Evolutionary conservation across 2,797 vertebrate genomes (phyloP).

Genomic region (Anniella stebbinsi): DNA sequence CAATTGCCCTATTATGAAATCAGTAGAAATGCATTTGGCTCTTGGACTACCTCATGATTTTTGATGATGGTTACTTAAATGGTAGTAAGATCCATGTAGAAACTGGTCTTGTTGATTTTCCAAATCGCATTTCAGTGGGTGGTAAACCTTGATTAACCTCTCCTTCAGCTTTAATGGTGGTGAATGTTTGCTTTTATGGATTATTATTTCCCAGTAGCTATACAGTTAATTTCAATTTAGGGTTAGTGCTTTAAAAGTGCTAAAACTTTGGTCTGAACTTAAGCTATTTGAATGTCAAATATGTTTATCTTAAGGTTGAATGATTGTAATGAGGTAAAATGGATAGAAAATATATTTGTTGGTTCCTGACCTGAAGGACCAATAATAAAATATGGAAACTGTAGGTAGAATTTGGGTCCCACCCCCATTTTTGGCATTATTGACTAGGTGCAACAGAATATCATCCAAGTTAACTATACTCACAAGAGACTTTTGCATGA

Average conservation of each 20-base stretch:
- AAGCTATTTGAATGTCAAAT: not conserved
- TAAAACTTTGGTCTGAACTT: not conserved
- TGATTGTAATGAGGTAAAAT: not conserved
- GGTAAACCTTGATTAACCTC: not conserved
- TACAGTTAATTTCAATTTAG: not conserved
- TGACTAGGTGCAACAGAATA: not conserved
- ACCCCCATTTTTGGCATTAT: not conserved
- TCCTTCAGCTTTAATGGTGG: not conserved
- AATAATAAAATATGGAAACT: not conserved
- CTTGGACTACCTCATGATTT: not conserved
- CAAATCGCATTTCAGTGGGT: not conserved
- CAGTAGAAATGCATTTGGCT: not conserved
- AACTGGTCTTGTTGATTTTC: no score
- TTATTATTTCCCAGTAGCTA: not conserved
- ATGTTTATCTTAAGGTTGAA: not conserved
- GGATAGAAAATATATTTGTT: not conserved
- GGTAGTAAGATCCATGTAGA: no score
- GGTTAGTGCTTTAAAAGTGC: slow-evolving; percentile 7
- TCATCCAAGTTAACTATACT: not conserved
- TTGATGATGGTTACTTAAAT: not conserved
- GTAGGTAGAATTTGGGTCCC: not conserved
- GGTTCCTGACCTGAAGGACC: not conserved
- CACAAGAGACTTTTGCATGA: not conserved
- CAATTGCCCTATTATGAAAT: not conserved
- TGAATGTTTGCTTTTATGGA: not conserved